Base-by-base conservation (phyloP, 1,140 invertebrate species). In the Drosophila orosa region DNA sequence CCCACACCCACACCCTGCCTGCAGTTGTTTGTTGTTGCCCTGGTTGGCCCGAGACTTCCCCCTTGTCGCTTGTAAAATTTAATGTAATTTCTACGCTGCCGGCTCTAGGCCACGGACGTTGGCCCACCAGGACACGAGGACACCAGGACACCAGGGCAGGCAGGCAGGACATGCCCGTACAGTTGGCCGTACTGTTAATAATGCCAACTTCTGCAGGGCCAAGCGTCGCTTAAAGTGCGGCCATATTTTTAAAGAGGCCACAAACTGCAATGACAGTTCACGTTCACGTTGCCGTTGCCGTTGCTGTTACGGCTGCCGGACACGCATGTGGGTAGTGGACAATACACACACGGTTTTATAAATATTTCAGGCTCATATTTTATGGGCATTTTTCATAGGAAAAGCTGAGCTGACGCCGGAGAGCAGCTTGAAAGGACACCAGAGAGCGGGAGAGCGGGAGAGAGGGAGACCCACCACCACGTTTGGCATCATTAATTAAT, bases 61-160 rank as follows among this genome's bases (percentile, higher is more conserved):
- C 17, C 65, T 58, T 29, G 40, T 56, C 65, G 55, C 75, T 78
- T 78, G 74, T 72, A 78, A 78, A 78, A 78, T 78, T 61, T 78
- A 78, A 78, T 78, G 76, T 78, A 78, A 78, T 78, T 78, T 78
- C 74, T 73, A 78, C 76, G 76, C 76, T 73, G 66, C 24, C 74
- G 67, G 76, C 74, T 78, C 55, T 78, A 66, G 76, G 76, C 75
- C 75, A 77, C 37, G 65, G 55, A 56, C 56, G 48, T 58, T 75
- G 72, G 58, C 65, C 72, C n/a, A n/a, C n/a, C n/a, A n/a, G n/a
- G n/a, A n/a, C n/a, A n/a, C n/a, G n/a, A 58, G 73, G 54, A 69
- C 39, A 37, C 48, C 33, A 7, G 4, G 22, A 22, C 40, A 15
- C 1, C 10, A 31, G 8, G 10, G 9, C 31, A 33, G 33, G 33